These are phyloP conservation scores for Pseudomyrmex sp. DNA, from an alignment of 1,140 invertebrate genomes.

Conservation along the genomic window DNA sequence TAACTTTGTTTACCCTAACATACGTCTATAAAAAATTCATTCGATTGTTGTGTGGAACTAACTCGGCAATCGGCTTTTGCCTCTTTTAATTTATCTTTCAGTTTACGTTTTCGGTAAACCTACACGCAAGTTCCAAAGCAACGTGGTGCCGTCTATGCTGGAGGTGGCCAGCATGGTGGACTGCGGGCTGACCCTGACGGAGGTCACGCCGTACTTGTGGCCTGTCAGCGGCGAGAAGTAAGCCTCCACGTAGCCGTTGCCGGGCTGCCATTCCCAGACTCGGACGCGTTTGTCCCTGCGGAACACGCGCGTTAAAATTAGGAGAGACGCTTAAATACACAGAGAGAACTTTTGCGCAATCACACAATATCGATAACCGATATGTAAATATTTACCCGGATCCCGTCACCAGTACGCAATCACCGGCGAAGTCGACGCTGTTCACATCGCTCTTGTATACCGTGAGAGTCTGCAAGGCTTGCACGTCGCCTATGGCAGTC, in stretches of 20 bases:
- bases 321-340: neutral
- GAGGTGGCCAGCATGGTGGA: slow-evolving; percentile 89
- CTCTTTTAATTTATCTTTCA: neutral
- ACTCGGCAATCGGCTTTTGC: neutral
- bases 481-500: slow-evolving; percentile 75
- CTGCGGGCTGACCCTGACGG: slow-evolving; percentile 89
- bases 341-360: neutral
- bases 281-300: slow-evolving; percentile 88
- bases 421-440: slow-evolving; percentile 87
- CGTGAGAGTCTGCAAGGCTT: slow-evolving; percentile 85
- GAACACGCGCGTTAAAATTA: slow-evolving; percentile 32
- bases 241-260: slow-evolving; percentile 86
- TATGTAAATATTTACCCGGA: slow-evolving; percentile 85
- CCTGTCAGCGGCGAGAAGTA: slow-evolving; percentile 87
- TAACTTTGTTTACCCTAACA: neutral
- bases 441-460: slow-evolving; percentile 89
- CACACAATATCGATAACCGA: slow-evolving; percentile 30
- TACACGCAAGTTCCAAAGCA: slow-evolving; percentile 89
- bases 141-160: slow-evolving; percentile 90
- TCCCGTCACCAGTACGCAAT: slow-evolving; percentile 87
- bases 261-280: slow-evolving; percentile 88
- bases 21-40: slow-evolving; percentile 10
- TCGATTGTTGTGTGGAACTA: neutral
- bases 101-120: slow-evolving; percentile 6
- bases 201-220: slow-evolving; percentile 89